A percentile compares a stretch with the other conserved stretches of the same genome.
Conservation (phyloP, 2,113 vertebrate species). For the Sinocyclocheilus anophthalmus region DNA sequence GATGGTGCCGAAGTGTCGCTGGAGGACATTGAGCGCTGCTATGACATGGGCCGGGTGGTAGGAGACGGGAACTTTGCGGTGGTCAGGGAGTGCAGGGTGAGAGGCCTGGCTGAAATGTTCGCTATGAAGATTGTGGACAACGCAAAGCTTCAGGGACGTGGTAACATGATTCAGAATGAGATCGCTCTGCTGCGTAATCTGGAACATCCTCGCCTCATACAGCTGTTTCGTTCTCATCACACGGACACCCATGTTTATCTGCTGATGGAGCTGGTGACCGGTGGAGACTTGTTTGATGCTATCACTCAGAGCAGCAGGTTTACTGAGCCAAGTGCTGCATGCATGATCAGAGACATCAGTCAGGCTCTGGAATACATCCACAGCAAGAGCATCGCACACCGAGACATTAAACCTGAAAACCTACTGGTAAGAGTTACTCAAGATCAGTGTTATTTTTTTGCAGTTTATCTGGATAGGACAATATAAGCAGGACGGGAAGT, state of each 20-base stretch:
- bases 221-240: slow-evolving; percentile 87
- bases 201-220: slow-evolving; percentile 89
- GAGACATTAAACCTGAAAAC: slow-evolving; percentile 97
- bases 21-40: slow-evolving; percentile 80
- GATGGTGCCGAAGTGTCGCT: slow-evolving; percentile 58
- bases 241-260: slow-evolving; percentile 86
- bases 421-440: slow-evolving; percentile 80
- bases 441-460: neutral
- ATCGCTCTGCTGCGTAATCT: slow-evolving; percentile 88
- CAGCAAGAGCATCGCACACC: slow-evolving; percentile 88
- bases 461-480: no score
- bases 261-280: slow-evolving; percentile 90
- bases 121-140: slow-evolving; percentile 94
- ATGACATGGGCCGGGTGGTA: slow-evolving; percentile 85
- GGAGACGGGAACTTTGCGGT: slow-evolving; percentile 96
- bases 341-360: slow-evolving; percentile 88
- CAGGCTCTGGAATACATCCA: slow-evolving; percentile 91
- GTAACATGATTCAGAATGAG: slow-evolving; percentile 96
- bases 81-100: slow-evolving; percentile 85
- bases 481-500: no score
- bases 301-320: slow-evolving; percentile 88
- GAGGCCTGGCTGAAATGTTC: slow-evolving; percentile 72
- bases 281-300: slow-evolving; percentile 94
- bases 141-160: slow-evolving; percentile 88
- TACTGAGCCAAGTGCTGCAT: slow-evolving; percentile 81